Evolutionary conservation across 2,113 vertebrate genomes (phyloP).

Genomic region (Epinephelus lanceolatus): DNA sequence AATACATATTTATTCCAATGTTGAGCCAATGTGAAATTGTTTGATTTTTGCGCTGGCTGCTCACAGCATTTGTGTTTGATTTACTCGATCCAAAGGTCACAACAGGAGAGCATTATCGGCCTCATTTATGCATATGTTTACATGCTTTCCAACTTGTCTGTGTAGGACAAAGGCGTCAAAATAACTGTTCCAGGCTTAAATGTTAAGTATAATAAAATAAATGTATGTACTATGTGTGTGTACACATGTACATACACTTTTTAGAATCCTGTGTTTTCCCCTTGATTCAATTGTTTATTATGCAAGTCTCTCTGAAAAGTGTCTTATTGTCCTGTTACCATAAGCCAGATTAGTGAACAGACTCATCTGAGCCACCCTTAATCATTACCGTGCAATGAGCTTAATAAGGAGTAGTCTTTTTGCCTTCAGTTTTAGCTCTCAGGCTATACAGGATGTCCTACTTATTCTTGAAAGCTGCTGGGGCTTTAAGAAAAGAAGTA

Average conservation of each 20-base stretch:
- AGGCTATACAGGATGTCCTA: neutral
- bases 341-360: neutral
- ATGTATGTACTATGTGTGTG: too few relatives aligned
- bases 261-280: neutral
- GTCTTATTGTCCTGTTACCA: neutral
- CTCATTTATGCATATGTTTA: constrained; percentile 65
- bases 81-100: constrained; percentile 76
- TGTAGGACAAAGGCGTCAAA: neutral
- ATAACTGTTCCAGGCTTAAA: neutral
- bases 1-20: constrained; percentile 82
- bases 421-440: neutral
- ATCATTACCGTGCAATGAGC: neutral
- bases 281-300: neutral
- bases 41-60: constrained; percentile 73
- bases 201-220: neutral
- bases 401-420: neutral
- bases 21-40: constrained; percentile 68
- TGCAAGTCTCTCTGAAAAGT: neutral
- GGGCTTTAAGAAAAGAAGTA: neutral
- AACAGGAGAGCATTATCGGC: constrained; percentile 38
- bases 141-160: constrained; percentile 36
- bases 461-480: neutral
- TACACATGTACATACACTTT: neutral
- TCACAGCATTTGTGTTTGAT: constrained; percentile 73
- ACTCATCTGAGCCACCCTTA: neutral